Evolutionary conservation across 1,140 invertebrate species (phyloP), one percentile per base, ranked within the genome.

Genomic region (Cydia amplana): DNA sequence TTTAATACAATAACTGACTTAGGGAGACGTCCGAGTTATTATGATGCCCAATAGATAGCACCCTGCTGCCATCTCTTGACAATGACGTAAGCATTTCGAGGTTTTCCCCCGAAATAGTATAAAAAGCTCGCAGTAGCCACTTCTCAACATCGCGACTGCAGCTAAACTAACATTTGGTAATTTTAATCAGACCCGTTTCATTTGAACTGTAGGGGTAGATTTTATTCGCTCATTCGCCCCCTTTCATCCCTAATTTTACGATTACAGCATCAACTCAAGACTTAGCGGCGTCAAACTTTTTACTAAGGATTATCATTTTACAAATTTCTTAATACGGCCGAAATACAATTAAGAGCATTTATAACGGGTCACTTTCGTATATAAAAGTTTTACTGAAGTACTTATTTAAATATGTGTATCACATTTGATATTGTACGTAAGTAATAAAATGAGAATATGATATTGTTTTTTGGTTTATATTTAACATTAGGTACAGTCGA

Each of bases 141-240:
- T 36, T 12, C 2, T 18, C 16, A 36, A 32, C 18, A 43, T 5
- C 14, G 20, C n/a, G 32, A 70, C 65, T 70, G 32, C 65, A 70
- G 28, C 23, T 70, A 23, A 25, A n/a, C 65, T 70, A 70, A 70
- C 65, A 70, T 70, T 70, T 70, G 65, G 65, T 70, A 70, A 70
- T 70, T 70, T 70, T 70, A 70, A 70, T 70, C 65, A 70, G 65
- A 7, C 20, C n/a, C 65, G 32, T 70, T 70, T 70, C 65, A 70
- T 70, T 70, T 36, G 36, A 36, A 70, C 65, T 70, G 65, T 36
- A 70, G 65, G 65, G 65, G 65, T 70, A 70, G 65, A 70, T 43
- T 40, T 43, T 70, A 67, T 40, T 67, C n/a, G 25, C 32, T 60
- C 51, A 60, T 60, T 60, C 51, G 18, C 16, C 28, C 28, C 65